Evolutionary conservation across 2,113 vertebrate species (phyloP), one percentile per base, ranked within the genome.

Genomic region (Pagrus major): DNA sequence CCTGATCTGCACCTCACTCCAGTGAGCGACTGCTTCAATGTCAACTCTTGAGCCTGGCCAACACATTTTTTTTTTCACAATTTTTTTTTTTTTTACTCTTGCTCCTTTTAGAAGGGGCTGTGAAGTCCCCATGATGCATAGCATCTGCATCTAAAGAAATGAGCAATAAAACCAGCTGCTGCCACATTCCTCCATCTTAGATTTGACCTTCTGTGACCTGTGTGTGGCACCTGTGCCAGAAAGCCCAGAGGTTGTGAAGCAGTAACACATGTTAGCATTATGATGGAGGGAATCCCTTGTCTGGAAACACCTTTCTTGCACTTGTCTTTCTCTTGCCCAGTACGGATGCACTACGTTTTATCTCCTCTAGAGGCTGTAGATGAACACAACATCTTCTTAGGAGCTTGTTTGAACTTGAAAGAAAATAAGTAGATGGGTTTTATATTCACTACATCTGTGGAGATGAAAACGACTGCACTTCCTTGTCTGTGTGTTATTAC

Each of bases 121-220:
- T 78, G 27, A 86, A 80, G 76, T 76, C 27, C 23, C 8, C 14
- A 47, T 76, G 59, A 58, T 61, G 64, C 66, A 63, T 16, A 51
- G 61, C 39, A 0, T 15, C 37, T 11, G 42, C 37, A 69, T 78
- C 18, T 33, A 60, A 56, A 65, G 12, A 37, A 77, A 41, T 25
- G 12, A 54, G 54, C 59, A 70, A 61, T 83, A 77, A 76, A 84
- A 85, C 33, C 6, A 12, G 7, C 47, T 33, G 33, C 66, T 2
- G 52, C 56, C 76, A 83, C 67, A 81, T 89, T 87, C 80, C 64
- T 79, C 42, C 55, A 70, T 81, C 71, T 86, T 78, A 27, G 33
- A 44, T 72, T 64, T 78, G 73, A 76, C 81, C 37, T 11, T 44
- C 44, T 2, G 2, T 84, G 82, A 88, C 67, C 80, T 86, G 47